Evolutionary conservation across 2,113 vertebrate genomes (phyloP), one percentile per base, ranked within the genome.

Genomic region (Gymnarchus niloticus): DNA sequence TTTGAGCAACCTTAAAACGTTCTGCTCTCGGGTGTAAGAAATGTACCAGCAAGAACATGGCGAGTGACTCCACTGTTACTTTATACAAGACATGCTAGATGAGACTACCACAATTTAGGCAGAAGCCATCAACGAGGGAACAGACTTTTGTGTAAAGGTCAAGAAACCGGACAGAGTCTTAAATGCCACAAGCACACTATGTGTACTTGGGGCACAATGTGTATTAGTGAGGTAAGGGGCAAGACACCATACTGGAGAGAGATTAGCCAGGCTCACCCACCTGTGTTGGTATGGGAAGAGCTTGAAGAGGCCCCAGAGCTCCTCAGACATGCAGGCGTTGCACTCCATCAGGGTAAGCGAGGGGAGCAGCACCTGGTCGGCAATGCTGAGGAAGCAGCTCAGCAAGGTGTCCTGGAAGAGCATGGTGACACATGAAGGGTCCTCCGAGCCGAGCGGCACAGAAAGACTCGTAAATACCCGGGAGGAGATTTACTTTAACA

Each of bases 261-360:
- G 0, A 19, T 19, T 19, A 3, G 73, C 2, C 41, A 23, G 0
- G 56, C 7, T 10, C 82, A 89, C 94, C 96, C 94, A 98, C 97
- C 98, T 96, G 92, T 98, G 95, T 87, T 95, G 94, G 93, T 94
- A 99, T 2, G 97, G 96, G 92, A 96, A 96, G 87, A 95, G 93
- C 94, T 98, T 99, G 91, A 99, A 98, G 95, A 99, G 96, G 49
- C 97, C 97, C 98, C 98, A 99, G 2, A 99, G 89, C 82, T 97
- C 96, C 88, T 97, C 96, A 83, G 96, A 97, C 95, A 99, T 98
- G 89, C 98, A 99, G 3, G 98, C 98, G 86, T 99, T 96, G 91
- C 95, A 96, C 90, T 99, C 98, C 96, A 96, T 95, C 93, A 96
- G 87, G 84, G 94, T 93, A 37, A 96, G 94, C 85, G 96, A 97